Evolutionary conservation across 2,113 vertebrate genomes (phyloP).

Genomic region (Ceuthmochares aereus): DNA sequence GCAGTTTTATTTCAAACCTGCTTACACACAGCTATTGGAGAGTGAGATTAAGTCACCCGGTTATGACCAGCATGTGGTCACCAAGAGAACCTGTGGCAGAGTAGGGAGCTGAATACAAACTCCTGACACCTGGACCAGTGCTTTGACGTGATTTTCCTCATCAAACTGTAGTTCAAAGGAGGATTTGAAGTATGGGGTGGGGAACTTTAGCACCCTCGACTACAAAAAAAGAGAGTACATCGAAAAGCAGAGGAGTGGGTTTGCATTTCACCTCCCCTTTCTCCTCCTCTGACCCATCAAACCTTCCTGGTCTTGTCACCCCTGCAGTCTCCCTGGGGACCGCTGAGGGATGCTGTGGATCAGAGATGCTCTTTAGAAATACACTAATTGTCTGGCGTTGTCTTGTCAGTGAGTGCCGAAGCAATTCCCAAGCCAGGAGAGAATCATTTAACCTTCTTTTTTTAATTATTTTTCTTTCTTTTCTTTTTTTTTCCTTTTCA

Average conservation of each 20-base stretch:
- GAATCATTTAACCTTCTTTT: background rate
- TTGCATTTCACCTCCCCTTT: background rate
- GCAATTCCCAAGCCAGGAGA: background rate
- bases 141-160: fast-evolving
- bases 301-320: background rate
- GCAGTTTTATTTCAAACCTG: background rate
- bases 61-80: background rate
- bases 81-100: background rate
- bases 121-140: background rate
- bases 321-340: conserved; percentile 45
- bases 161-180: background rate
- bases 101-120: background rate
- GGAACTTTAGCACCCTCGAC: background rate
- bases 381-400: background rate
- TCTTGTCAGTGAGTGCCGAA: background rate
- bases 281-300: background rate
- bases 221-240: background rate
- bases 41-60: background rate
- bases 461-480: background rate
- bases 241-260: background rate
- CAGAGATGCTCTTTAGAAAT: conserved; percentile 26
- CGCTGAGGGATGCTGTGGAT: conserved; percentile 41
- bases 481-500: background rate
- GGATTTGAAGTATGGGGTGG: background rate
- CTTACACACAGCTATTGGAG: background rate